Base-by-base conservation (phyloP, 2,888 invertebrate species). In the Cloeon dipterum region DNA sequence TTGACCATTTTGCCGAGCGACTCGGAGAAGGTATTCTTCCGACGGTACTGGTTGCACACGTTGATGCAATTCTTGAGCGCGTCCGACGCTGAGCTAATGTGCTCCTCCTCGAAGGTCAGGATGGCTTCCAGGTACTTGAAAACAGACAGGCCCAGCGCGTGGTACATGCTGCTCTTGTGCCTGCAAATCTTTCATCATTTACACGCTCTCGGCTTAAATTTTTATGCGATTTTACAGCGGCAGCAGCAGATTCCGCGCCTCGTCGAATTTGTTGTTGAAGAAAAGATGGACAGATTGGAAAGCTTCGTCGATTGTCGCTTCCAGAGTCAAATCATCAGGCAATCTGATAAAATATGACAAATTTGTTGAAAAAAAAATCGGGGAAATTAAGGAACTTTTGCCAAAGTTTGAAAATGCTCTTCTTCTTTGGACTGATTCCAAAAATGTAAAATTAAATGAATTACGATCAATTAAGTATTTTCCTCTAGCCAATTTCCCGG, bases 81-180 rank as follows among this genome's bases (percentile, higher is more conserved):
- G 19, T 69, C 66, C 2, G 76, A 67, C 1, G 89, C 83, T 40
- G 65, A 60, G 42, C 66, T 67, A 41, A 89, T 78, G 46, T 81
- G 73, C 40, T 62, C 69, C 48, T 74, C 74, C 52, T 94, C 91
- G 52, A 89, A 86, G 3, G 93, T 93, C 50, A 96, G 65, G 52
- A 89, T 74, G 0, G 93, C 91, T 52, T 93, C 88, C 25, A 94
- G 67, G 53, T 85, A 93, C 47, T 77, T 65, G 51, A 94, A 86
- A 20, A 88, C 83, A 4, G 82, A 73, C 43, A 74, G 69, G 3
- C 93, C 93, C 39, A 93, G 62, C 2, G 91, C 75, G 58, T 94
- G 94, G 53, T 94, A 94, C 63, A 93, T 71, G 42, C 89, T 89
- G 33, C 66, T 65, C 35, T 71, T 65, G 4, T 79, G 70, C 66